Base-by-base conservation (phyloP, 2,888 invertebrate species). In the Neoscelio sp. region DNA sequence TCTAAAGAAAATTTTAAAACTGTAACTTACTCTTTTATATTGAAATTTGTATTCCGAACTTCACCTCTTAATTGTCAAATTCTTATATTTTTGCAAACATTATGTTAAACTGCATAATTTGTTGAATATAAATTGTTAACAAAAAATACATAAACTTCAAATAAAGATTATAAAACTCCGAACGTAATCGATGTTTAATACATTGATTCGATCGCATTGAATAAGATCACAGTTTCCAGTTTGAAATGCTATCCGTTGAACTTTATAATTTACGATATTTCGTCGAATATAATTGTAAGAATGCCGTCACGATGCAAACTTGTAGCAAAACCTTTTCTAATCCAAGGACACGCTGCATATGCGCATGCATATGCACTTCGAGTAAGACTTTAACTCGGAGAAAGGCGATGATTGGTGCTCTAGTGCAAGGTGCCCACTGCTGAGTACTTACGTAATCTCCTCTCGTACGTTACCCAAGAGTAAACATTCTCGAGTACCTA, bases 361-460 rank as follows among this genome's bases (percentile, higher is more conserved):
- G 60, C 44, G 42, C 60, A 50, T 64, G 65, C 75, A 64, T 58
- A 67, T 76, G 67, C 71, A 67, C 70, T 35, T 30, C 65, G 71
- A 79, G 65, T 79, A 46, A 79, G 75, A 79, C 79, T 79, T 70
- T 70, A 78, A 74, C 77, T 77, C 64, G 80, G 83, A 84, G 86
- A 86, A 85, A 86, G 85, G 82, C 84, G 84, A 84, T 75, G 85
- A 83, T 85, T 85, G 83, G 84, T 78, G 71, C 64, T 68, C 77
- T 70, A 78, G 75, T 78, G 70, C 74, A 78, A 81, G 80, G 78
- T 81, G 80, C 73, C 78, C 60, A 80, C 78, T 76, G 64, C 80
- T 82, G 73, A 80, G 74, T 60, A 71, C 78, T 85, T 85, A 75
- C 85, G 84, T 82, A 84, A 85, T 76, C 74, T 65, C 83, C 80